Conservation (phyloP, 2,797 vertebrate species). For the Sparidentex hasta region DNA sequence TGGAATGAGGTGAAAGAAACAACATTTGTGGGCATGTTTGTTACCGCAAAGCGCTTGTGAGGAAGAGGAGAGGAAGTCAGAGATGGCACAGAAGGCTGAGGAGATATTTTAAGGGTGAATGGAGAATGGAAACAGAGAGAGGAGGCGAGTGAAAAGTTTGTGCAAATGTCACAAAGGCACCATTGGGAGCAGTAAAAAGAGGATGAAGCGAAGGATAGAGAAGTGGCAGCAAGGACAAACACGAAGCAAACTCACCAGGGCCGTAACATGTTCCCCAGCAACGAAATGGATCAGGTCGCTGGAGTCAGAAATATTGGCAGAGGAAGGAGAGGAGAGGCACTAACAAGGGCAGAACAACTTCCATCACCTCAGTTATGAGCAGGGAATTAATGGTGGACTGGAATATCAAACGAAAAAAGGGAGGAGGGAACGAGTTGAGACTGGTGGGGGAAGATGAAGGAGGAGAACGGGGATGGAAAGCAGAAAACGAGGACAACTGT, state of each 20-base stretch:
- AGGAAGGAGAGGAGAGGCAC: conserved; percentile 7
- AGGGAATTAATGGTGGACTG: conserved; percentile 16
- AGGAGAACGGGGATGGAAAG: conserved; percentile 21
- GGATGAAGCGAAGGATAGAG: conserved; percentile 16
- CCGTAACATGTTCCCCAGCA: conserved; percentile 41
- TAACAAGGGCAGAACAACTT: conserved; percentile 37
- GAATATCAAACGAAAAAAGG: conserved; percentile 24
- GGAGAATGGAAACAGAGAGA: conserved; percentile 28
- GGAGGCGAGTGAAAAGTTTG: conserved; percentile 37
- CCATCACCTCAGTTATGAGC: conserved; percentile 43
- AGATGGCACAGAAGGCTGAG: conserved; percentile 3
- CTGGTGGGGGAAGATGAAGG: conserved; percentile 19
- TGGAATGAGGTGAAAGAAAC: background rate
- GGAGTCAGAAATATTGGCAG: conserved; percentile 22
- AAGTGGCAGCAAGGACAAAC: conserved; percentile 25
- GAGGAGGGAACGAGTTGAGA: conserved; percentile 19
- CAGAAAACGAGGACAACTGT: conserved; percentile 38
- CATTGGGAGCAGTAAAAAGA: conserved; percentile 15
- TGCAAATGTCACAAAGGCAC: conserved; percentile 54
- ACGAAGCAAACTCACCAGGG: conserved; percentile 15
- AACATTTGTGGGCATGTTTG: conserved; percentile 9
- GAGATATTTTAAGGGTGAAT: conserved; percentile 40
- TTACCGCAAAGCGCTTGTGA: conserved; percentile 4
- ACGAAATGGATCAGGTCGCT: conserved; percentile 38
- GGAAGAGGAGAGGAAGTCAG: background rate